Base-by-base conservation (phyloP, 2,888 invertebrate genomes). In the Halictus quadricinctus region DNA sequence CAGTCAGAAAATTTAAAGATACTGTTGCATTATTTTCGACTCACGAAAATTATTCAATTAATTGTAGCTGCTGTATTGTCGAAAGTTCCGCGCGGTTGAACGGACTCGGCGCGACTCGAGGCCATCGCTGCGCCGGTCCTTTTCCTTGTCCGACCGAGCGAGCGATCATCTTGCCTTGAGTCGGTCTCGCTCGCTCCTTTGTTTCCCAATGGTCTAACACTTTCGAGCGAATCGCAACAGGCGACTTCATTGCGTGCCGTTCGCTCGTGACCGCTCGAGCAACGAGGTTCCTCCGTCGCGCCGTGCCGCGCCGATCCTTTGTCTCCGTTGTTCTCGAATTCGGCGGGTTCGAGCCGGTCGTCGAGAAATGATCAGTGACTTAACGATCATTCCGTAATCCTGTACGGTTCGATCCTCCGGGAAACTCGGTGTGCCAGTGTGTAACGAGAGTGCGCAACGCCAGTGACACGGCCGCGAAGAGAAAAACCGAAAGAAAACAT, bases 171-270 rank as follows among this genome's bases (percentile, higher is more conserved):
- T 79, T 78, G 73, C 83, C 88, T 79, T 84, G 82, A 77, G n/a
- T 21, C 72, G 36, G 36, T 75, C 80, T 83, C 82, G 58, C 83
- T 76, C 70, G 64, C 85, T 76, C 85, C 79, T 78, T 54, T 87
- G 72, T 88, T 88, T 87, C 87, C 73, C 87, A 84, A 81, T 81
- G 78, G 83, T 83, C 85, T 82, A 81, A 88, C 85, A 88, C 88
- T 88, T 88, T 85, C 85, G 74, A 85, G 82, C 83, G 87, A 81
- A 81, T 84, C 87, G 88, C 82, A 85, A 80, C 85, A 77, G 83
- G 87, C 83, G 81, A 85, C 85, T 83, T 87, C 85, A 82, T 87
- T 84, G 87, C 87, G 78, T 81, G 80, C 81, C 79, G 87, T 80
- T 82, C 78, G 81, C 73, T 86, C 80, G 84, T 76, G 75, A 77